Evolutionary conservation across 2,888 invertebrate genomes (phyloP), one percentile per base, ranked within the genome.

Genomic region (Lucinisca nassula): DNA sequence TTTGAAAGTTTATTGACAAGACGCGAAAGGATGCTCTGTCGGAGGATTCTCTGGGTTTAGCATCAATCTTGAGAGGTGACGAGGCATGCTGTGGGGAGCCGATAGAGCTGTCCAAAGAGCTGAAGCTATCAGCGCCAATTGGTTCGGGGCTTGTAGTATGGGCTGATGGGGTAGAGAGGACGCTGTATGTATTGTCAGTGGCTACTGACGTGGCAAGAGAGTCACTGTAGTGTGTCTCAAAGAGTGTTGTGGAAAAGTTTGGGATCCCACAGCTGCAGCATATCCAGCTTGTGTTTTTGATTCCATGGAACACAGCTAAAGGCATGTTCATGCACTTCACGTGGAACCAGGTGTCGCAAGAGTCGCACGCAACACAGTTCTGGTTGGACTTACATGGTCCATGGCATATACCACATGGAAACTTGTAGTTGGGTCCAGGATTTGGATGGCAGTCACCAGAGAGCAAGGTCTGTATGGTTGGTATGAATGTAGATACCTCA

Each of bases 401-500:
- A 24, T 45, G 45, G 17, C 67, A 70, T 21, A 72, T 37, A 10
- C 81, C 85, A 73, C 81, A 85, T 1, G 81, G 85, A 51, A 85
- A 85, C n/a, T 38, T 58, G 75, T 85, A 81, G 8, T 8, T 35
- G 51, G 82, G 85, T 0, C 82, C 78, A 17, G 85, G 85, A 73
- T 85, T 67, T 24, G 80, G 77, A 27, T 85, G 55, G 45, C 85
- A 81, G 58, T 85, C 85, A 55, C 76, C 67, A 32, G 84, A 79
- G 17, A 30, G 61, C 35, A 37, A 27, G 38, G 38, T 75, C 27
- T 17, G 38, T 38, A 35, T 35, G 14, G 38, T 37, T 3, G 27
- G 45, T 45, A 45, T 14, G 14, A 12, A 14, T 45, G 45, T 45
- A 45, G 45, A 45, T 45, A 14, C 10, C 8, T 45, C 45, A 45